Evolutionary conservation across 64 coral and sea anemone genomes (phyloP), one percentile per base, ranked within the genome.

Genomic region (Montipora cactus): DNA sequence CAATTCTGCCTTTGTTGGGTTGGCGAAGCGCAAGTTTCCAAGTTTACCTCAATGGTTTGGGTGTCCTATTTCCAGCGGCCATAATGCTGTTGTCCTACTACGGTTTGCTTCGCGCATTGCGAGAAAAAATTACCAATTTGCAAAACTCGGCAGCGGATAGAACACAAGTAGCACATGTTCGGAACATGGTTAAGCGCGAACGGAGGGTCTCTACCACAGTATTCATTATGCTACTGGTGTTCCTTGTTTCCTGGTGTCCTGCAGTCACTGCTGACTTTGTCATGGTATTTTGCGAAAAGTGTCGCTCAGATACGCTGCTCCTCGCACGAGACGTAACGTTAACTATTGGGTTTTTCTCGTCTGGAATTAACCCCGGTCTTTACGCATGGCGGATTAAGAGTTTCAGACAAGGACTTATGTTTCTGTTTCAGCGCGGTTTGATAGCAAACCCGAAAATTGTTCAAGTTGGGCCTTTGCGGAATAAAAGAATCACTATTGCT

Each of bases 311-410:
- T 25, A 25, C 25, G 4, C 79, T 97, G 8, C 92, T 89, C 18
- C 62, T 97, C 1, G 92, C 92, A 0, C 67, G 95, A 53, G 95
- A 97, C 15, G 49, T 94, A 25, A 97, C 95, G 5, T 59, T 97
- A 8, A 92, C 91, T 5, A 48, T 25, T 25, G 25, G 0, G 25
- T 25, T 25, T 25, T 25, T 25, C 25, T 25, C 25, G 25, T 25
- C 25, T 25, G 25, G 25, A 25, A 25, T 25, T 25, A 25, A 25
- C 25, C 25, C 25, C 25, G 25, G 25, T 25, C 25, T 25, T 25
- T 25, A 25, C 1, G 25, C 25, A 25, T 25, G 25, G 25, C 25
- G 25, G 25, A 25, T 25, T 25, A 25, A 25, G 25, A 25, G 25
- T 25, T 25, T 25, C 25, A 25, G 25, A 25, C 25, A 25, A 25